Evolutionary conservation across 1,140 invertebrate genomes (phyloP), one percentile per base, ranked within the genome.

Genomic region (Lasioglossum baleicum): DNA sequence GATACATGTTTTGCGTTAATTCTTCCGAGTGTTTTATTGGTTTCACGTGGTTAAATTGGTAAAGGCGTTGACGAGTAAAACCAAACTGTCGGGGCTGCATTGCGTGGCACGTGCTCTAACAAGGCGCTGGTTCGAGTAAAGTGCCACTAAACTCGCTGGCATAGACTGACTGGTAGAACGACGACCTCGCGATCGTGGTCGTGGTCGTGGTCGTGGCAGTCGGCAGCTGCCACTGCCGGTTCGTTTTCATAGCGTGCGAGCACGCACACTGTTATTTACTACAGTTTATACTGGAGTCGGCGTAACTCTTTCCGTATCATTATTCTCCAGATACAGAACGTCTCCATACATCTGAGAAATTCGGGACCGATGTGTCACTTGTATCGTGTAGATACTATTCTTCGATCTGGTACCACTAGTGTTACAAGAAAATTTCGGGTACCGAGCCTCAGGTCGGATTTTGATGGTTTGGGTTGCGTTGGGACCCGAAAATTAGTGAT

Each of bases 81-180:
- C 17, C 51, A 20, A 53, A 53, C 51, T 22, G 63, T 17, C 35
- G 63, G 63, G 63, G 63, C 48, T 67, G 65, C 8, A 7, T 60
- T 40, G 31, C 42, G 51, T 42, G 72, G 48, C 78, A 63, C 72
- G 78, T 75, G 81, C n/a, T 82, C 82, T 82, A 87, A 89, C 80
- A 75, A 80, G 31, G 40, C 56, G 69, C 65, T 61, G 56, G 7
- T 77, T 61, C 51, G 40, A 64, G 58, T 58, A 76, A 79, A 90
- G 87, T 88, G 88, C 86, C 88, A 88, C 88, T 88, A 89, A 89
- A 83, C 83, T 80, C 64, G 65, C 63, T 74, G 68, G 70, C 75
- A 75, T 42, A 70, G 64, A 77, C 40, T 74, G 72, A 0, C 40
- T 80, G 56, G 70, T 81, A 89, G 87, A 89, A 90, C 89, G 84